Percentiles rank a stretch among this genome's conserved stretches.
phyloP scores from a whole-genome alignment of 2,797 vertebrate species.

The Fringilla coelebs region DNA sequence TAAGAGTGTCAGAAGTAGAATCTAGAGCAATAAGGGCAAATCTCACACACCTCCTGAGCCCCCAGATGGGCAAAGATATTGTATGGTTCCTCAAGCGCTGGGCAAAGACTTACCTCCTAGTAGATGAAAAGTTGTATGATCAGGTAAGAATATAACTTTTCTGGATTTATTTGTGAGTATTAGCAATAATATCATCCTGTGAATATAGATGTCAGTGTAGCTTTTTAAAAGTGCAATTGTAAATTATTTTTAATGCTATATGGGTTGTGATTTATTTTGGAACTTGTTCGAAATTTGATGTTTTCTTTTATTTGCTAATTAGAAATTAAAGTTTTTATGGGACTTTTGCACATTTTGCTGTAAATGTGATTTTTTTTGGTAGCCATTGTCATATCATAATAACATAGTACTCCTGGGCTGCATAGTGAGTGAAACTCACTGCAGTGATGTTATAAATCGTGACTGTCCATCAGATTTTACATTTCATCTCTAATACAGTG shows the following conservation, averaged over 20 bases:
- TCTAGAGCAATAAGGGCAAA: conserved; percentile 94
- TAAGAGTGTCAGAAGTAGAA: conserved; percentile 96
- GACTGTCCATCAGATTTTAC: not conserved
- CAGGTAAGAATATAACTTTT: conserved; percentile 81
- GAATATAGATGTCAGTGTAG: not conserved
- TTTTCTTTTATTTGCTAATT: not conserved
- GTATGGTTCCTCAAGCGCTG: conserved; percentile 97
- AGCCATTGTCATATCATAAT: not conserved
- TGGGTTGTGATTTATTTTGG: not conserved
- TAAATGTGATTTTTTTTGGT: not conserved
- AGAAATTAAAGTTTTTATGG: not conserved
- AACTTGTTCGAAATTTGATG: not conserved
- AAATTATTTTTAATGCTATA: not conserved
- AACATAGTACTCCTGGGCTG: not conserved
- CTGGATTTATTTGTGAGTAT: not conserved
- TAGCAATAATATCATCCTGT: not conserved
- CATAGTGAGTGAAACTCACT: not conserved
- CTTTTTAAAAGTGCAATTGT: not conserved
- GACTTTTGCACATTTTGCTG: not conserved
- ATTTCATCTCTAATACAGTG: not conserved
- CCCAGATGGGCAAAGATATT: conserved; percentile 99
- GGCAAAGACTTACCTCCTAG: conserved; percentile 95
- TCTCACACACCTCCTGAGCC: conserved; percentile 92
- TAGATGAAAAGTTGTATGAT: conserved; percentile 96
- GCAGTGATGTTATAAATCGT: not conserved